Evolutionary conservation across 2,797 vertebrate genomes (phyloP), one percentile per base, ranked within the genome.

Genomic region (Oryzias sinensis): DNA sequence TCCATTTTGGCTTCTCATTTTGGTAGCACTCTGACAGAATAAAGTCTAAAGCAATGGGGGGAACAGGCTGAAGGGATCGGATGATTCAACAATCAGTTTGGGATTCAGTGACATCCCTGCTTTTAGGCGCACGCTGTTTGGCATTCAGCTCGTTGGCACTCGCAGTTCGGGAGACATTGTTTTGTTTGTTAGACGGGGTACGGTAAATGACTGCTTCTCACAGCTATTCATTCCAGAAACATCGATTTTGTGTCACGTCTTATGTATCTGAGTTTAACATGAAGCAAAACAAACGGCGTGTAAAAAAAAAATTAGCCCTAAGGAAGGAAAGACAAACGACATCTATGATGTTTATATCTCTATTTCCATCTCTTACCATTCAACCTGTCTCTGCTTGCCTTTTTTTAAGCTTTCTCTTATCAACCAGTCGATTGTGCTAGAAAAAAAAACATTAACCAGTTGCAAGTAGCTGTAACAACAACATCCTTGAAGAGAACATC

Each of bases 1-100:
- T 80, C 57, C 64, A 69, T 80, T 80, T 78, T 43, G 45, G 72
- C 50, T 51, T 57, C 63, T 75, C 62, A 42, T 70, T 76, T 83
- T 55, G 37, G 41, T 54, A 17, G 43, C 14, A 18, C 29, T 61
- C 42, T 25, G 53, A 64, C 56, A 56, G 59, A 56, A 49, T 50
- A 58, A 72, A 52, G 41, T 49, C 59, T 22, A 56, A 24, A 52
- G 20, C 68, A 16, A 43, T 46, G 18, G 14, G 29, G 40, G 51
- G 18, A 44, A 17, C 48, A 14, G 18, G 33, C 17, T 17, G 51
- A 54, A 63, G 37, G 29, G 68, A 40, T 56, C 50, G 15, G 24
- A 64, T 48, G 33, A 73, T 79, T 47, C 65, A 74, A 79, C 44
- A 65, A 27, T 72, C 33, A 48, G 33, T 48, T 13, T 1, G n/a